These are phyloP conservation scores for Bos javanicus DNA, from an alignment of 2,113 vertebrate genomes.

Conservation along the genomic window DNA sequence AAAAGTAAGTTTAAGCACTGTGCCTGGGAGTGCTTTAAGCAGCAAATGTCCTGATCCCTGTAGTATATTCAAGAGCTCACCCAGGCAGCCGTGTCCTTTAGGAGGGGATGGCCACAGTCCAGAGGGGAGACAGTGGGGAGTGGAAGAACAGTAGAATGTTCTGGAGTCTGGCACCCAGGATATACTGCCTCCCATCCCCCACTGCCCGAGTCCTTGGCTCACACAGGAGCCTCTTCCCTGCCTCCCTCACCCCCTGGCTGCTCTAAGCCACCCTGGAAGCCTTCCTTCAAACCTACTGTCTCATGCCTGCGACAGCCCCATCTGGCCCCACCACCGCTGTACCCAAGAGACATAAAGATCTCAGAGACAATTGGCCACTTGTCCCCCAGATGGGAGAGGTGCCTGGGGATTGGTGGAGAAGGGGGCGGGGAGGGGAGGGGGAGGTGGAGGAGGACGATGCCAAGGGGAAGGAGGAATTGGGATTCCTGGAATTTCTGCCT, in stretches of 20 bases:
- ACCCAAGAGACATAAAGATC: not conserved
- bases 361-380: conserved; percentile 44
- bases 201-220: not conserved
- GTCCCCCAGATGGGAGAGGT: conserved; percentile 4
- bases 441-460: conserved; percentile 6
- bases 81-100: not conserved
- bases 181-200: not conserved
- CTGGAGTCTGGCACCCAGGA: not conserved
- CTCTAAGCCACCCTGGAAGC: not conserved
- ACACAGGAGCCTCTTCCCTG: not conserved
- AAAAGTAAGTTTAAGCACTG: not conserved
- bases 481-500: conserved; percentile 62
- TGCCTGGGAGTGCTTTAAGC: not conserved
- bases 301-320: not conserved
- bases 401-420: not conserved
- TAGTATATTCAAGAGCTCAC: not conserved
- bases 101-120: not conserved
- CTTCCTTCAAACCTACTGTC: not conserved
- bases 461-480: conserved; percentile 31
- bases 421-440: not conserved
- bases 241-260: not conserved
- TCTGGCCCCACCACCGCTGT: not conserved
- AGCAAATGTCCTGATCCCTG: not conserved
- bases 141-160: not conserved
- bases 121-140: not conserved